Percentiles rank a stretch among this genome's conserved stretches.
Conservation (phyloP, 2,797 vertebrate species). For the Phrynocephalus forsythii region DNA sequence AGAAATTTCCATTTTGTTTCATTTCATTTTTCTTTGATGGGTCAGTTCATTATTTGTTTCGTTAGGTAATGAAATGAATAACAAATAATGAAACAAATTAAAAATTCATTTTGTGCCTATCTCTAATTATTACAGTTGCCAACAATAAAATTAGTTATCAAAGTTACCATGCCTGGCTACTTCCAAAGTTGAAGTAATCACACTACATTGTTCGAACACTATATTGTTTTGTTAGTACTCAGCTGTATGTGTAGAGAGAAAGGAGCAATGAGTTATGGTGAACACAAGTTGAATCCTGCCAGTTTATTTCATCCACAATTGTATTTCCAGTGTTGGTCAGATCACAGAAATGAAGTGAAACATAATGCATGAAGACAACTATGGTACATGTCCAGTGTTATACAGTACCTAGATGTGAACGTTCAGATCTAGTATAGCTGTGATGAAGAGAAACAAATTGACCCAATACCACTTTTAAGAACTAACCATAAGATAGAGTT, state of each 20-base stretch:
- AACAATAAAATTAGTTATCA: not conserved
- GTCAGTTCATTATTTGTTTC: too few relatives aligned
- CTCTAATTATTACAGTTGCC: too few relatives aligned
- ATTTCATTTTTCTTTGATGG: too few relatives aligned
- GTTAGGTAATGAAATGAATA: too few relatives aligned
- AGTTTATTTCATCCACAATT: not conserved
- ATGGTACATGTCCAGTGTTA: not conserved
- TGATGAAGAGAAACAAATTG: too few relatives aligned
- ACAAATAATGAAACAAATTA: too few relatives aligned
- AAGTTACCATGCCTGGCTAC: not conserved
- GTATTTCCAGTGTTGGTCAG: not conserved
- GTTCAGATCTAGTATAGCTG: too few relatives aligned
- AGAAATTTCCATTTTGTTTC: too few relatives aligned
- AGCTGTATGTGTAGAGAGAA: not conserved
- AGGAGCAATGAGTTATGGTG: not conserved
- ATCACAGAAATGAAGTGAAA: not conserved
- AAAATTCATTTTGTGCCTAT: too few relatives aligned
- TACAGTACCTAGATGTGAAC: not conserved
- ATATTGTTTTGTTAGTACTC: not conserved
- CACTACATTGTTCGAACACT: not conserved
- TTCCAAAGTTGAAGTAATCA: not conserved
- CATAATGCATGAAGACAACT: not conserved
- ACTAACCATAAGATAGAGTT: too few relatives aligned
- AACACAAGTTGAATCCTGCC: not conserved
- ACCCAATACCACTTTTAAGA: too few relatives aligned